Conservation (phyloP, 2,888 invertebrate genomes). For the Diachrysia chrysitis region DNA sequence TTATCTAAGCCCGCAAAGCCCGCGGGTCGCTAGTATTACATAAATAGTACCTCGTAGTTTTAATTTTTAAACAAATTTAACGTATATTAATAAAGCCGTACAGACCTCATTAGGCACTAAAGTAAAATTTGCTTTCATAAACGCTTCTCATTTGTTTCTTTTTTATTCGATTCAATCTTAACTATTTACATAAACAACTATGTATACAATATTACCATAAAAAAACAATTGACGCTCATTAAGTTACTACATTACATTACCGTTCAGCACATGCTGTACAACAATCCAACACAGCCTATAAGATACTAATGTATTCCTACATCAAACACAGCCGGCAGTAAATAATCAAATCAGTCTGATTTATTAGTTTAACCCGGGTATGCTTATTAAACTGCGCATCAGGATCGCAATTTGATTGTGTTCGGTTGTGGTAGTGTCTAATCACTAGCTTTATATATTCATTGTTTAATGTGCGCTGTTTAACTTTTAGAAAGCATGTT, state of each 20-base stretch:
- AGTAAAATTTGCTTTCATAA: too few relatives aligned
- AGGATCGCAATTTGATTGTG: constrained; percentile 75
- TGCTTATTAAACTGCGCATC: constrained; percentile 80
- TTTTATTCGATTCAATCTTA: too few relatives aligned
- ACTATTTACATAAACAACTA: too few relatives aligned
- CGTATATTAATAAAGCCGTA: too few relatives aligned
- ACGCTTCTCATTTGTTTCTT: too few relatives aligned
- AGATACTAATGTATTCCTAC: constrained; percentile 44
- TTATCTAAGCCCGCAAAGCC: too few relatives aligned
- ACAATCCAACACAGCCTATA: constrained; percentile 15
- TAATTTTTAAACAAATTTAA: too few relatives aligned
- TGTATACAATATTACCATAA: too few relatives aligned
- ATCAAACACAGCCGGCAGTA: constrained; percentile 69
- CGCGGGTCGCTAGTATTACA: too few relatives aligned
- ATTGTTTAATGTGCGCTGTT: constrained; percentile 54
- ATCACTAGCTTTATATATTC: constrained; percentile 46
- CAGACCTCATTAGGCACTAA: too few relatives aligned
- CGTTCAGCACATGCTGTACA: neutral
- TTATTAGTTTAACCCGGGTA: constrained; percentile 78
- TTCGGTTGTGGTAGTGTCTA: constrained; percentile 50
- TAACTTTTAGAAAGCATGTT: constrained; percentile 50
- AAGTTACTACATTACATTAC: too few relatives aligned
- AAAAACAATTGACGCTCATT: neutral
- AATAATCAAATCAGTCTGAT: constrained; percentile 85
- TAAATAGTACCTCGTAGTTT: too few relatives aligned